Base-by-base conservation (phyloP, 2,113 vertebrate species). In the Lathamus discolor region DNA sequence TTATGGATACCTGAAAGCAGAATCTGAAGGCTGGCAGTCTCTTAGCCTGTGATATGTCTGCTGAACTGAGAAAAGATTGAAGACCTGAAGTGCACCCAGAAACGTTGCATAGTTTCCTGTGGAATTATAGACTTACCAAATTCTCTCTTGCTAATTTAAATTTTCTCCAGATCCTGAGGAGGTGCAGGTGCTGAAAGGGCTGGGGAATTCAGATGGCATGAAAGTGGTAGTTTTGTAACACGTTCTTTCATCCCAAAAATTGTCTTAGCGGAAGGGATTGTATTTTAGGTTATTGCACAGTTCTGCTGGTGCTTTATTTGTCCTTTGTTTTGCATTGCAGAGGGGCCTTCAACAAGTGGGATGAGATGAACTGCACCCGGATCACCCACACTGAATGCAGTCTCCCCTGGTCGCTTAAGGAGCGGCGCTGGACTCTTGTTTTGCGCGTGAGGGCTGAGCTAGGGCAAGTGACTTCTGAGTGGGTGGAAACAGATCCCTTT, bases 401-500 rank as follows among this genome's bases (percentile, higher is more conserved):
- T 7, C 89, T 98, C 37, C 90, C 97, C 4, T 3, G 0, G 9
- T 23, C 6, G 0, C 1, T 52, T 2, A 20, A 6, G 15, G 1
- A 1, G 1, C 19, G 17, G 8, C 14, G 52, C 24, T 92, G 77
- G 91, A 95, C 64, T 1, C 0, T 98, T 10, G 2, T n/a, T 22
- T 23, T 98, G 44, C 97, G 96, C 0, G 93, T 98, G 11, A 92
- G 96, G 19, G 97, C 97, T 2, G 86, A 97, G 88, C 90, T 88
- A 31, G 97, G 91, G 5, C 18, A 24, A 0, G 54, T 16, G 3
- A 9, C n/a, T 25, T 98, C 98, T 24, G 20, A 77, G n/a, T 98
- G 98, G 98, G 91, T 46, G 4, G 6, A 72, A 74, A 46, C 77
- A 1, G 7, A 17, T 14, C 37, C 28, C 4, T 97, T 96, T 63